These are phyloP conservation scores for Ameiurus melas DNA, from an alignment of 2,113 vertebrate genomes.

Conservation along the genomic window DNA sequence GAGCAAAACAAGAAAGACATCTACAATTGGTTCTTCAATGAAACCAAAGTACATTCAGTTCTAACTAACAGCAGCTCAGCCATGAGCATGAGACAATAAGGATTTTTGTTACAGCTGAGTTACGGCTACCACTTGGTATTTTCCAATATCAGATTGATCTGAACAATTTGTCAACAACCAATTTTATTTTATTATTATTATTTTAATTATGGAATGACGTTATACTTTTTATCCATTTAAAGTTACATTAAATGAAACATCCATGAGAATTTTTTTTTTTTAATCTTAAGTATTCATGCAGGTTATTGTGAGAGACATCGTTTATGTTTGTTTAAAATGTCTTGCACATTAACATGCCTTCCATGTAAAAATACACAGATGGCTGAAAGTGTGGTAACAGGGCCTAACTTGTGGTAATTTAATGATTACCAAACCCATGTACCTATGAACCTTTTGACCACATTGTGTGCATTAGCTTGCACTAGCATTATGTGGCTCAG, in stretches of 20 bases:
- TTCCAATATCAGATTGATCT: neutral
- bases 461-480: conserved; percentile 10
- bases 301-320: neutral
- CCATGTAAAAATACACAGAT: neutral
- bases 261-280: neutral
- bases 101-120: neutral
- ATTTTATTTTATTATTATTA: neutral
- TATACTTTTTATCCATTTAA: neutral
- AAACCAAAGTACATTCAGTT: neutral
- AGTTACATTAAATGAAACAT: neutral
- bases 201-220: neutral
- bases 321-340: neutral
- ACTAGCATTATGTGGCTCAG: conserved; percentile 19
- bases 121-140: neutral
- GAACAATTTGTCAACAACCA: neutral
- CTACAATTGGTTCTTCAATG: neutral
- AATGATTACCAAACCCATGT: neutral
- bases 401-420: conserved; percentile 5
- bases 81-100: neutral
- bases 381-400: neutral
- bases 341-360: neutral
- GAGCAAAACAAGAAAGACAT: neutral
- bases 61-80: neutral
- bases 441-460: neutral
- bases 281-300: neutral